Conservation (phyloP, 2,113 vertebrate genomes). For the Seriola dumerili region DNA sequence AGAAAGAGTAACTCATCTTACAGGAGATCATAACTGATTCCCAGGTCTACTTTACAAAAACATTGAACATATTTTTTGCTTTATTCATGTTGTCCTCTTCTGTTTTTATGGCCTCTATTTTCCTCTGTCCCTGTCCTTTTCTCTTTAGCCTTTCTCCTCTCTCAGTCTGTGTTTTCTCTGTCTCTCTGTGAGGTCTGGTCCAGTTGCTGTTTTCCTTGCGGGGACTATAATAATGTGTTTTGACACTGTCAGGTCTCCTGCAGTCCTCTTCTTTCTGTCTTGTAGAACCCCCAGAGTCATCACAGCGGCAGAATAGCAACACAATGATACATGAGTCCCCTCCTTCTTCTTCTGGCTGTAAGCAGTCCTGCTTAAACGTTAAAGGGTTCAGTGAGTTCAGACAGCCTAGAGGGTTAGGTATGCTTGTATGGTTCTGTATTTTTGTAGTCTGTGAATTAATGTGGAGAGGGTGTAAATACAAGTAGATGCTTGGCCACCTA, state of each 20-base stretch:
- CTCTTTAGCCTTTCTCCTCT: constrained; percentile 7
- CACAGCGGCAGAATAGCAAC: constrained; percentile 33
- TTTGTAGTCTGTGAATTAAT: constrained; percentile 54
- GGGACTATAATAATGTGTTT: constrained; percentile 63
- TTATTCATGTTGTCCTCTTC: constrained; percentile 1
- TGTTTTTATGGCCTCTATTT: background rate
- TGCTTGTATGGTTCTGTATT: constrained; percentile 53
- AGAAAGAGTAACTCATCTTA: constrained; percentile 23
- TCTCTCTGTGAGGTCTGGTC: constrained; percentile 69
- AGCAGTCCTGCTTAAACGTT: constrained; percentile 30
- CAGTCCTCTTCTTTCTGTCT: constrained; percentile 50
- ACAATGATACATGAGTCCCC: constrained; percentile 15
- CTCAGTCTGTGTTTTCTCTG: constrained; percentile 25
- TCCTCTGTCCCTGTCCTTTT: constrained; percentile 1
- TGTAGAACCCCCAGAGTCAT: constrained; percentile 30
- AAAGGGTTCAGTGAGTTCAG: constrained; percentile 68
- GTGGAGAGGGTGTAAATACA: constrained; percentile 27
- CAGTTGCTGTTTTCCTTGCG: constrained; percentile 61
- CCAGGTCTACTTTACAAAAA: constrained; percentile 22
- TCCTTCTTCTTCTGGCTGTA: constrained; percentile 12
- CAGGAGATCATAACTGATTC: constrained; percentile 9
- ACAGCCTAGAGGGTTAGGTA: constrained; percentile 22
- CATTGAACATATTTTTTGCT: constrained; percentile 8
- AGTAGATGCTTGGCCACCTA: constrained; percentile 17
- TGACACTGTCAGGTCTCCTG: constrained; percentile 71